A percentile compares a stretch with the other conserved stretches of the same genome.
These are phyloP conservation scores for Calameuta idolon DNA, from an alignment of 2,888 invertebrate genomes.

Conservation along the genomic window DNA sequence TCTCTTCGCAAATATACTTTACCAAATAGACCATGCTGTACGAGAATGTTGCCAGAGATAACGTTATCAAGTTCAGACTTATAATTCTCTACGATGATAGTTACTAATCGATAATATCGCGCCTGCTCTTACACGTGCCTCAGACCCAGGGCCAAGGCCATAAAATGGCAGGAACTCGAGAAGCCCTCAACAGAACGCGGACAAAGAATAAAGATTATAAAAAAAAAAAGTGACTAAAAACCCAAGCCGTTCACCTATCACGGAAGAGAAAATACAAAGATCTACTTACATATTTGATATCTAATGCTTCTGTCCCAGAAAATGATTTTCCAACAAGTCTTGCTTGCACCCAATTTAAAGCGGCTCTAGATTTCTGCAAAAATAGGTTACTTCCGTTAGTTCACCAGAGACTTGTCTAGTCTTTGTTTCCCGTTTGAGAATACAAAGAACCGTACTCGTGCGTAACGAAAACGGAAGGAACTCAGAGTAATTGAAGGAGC, in stretches of 20 bases:
- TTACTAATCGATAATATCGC: slow-evolving; percentile 35
- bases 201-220: background rate
- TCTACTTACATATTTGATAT: slow-evolving; percentile 53
- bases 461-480: slow-evolving; percentile 13
- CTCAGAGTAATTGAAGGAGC: background rate
- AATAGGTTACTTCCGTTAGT: slow-evolving; percentile 1
- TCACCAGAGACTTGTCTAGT: background rate
- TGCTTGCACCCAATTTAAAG: slow-evolving; percentile 15
- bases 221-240: background rate
- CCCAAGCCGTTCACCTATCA: background rate
- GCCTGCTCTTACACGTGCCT: slow-evolving; percentile 37
- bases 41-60: background rate
- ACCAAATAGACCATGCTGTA: background rate
- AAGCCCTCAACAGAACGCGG: background rate
- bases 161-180: background rate
- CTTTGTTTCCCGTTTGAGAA: background rate
- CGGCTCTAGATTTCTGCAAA: slow-evolving; percentile 50
- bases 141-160: slow-evolving; percentile 27
- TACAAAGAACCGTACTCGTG: slow-evolving; percentile 12
- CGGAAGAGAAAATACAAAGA: background rate
- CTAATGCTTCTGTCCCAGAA: slow-evolving; percentile 41
- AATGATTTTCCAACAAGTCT: slow-evolving; percentile 25
- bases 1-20: background rate
- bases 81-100: slow-evolving; percentile 17
- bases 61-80: slow-evolving; percentile 13